Base-by-base conservation (phyloP, 2,113 vertebrate genomes). In the Toxostoma redivivum region DNA sequence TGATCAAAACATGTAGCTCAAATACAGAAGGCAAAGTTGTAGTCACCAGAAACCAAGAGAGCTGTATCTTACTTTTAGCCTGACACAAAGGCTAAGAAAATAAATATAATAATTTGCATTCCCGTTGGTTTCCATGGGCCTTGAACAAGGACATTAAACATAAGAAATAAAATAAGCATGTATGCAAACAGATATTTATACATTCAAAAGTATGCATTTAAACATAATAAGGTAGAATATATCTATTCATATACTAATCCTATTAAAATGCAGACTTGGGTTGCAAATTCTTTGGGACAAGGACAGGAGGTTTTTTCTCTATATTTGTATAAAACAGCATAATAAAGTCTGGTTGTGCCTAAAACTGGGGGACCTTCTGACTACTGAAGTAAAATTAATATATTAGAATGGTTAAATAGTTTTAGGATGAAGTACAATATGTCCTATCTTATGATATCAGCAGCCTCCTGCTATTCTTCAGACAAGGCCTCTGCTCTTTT, bases 401-500 rank as follows among this genome's bases (percentile, higher is more conserved):
- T 31, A 56, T 92, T 53, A 65, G 47, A 77, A 69, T 62, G 51
- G 38, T 15, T 90, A 51, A 94, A 85, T 56, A 72, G 14, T 79
- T 92, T 66, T 40, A 80, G 19, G 38, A 91, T 76, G n/a, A 78
- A 90, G 21, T 51, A 57, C 35, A 86, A 7, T 71, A 83, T 86
- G 71, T 76, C 60, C 40, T 78, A 17, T 94, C 47, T 70, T 72
- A 92, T 33, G 44, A 82, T 28, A 92, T 77, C 56, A 65, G 15
- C n/a, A 88, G 83, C 69, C 35, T 93, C 57, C 21, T 92, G 48
- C 40, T 88, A 15, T 67, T 94, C 85, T 84, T 94, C 60, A 93
- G 37, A 90, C 53, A 88, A 95, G 56, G 35, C 80, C 73, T 94
- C 73, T 91, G n/a, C 61, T 88, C 57, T 86, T 56, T 81, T 90